phyloP scores from a whole-genome alignment of 2,113 vertebrate genomes.

The Coptodon bakossiorum region DNA sequence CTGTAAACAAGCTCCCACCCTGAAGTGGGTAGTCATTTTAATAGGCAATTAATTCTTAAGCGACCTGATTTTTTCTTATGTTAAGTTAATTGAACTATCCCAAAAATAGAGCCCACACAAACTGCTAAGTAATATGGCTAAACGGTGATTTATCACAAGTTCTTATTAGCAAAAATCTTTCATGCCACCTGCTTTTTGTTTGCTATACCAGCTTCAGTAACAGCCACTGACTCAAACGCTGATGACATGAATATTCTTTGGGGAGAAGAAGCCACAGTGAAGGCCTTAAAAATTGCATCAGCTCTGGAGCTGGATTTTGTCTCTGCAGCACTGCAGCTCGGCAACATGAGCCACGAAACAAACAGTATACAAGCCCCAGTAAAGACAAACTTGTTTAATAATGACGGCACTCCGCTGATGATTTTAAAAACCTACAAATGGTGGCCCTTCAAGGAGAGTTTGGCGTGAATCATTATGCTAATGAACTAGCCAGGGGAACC shows the following conservation, averaged over 20 bases:
- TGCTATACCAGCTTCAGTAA: neutral
- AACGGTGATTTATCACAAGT: conserved; percentile 34
- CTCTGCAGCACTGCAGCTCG: neutral
- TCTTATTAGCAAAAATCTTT: conserved; percentile 32
- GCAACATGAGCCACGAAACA: neutral
- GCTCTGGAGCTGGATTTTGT: neutral
- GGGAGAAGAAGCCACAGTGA: neutral
- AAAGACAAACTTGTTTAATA: conserved; percentile 40
- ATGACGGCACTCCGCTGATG: conserved; percentile 35
- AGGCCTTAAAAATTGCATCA: neutral
- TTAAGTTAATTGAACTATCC: conserved; percentile 59
- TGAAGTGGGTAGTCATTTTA: conserved; percentile 55
- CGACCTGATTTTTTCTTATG: conserved; percentile 41
- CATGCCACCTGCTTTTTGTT: neutral
- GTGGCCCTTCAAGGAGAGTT: conserved; percentile 60
- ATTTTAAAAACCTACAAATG: conserved; percentile 62
- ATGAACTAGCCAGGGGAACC: conserved; percentile 68
- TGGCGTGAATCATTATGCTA: conserved; percentile 71
- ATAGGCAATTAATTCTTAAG: conserved; percentile 64
- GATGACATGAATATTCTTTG: conserved; percentile 21
- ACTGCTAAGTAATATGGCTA: conserved; percentile 28
- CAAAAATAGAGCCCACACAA: conserved; percentile 49
- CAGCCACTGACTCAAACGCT: conserved; percentile 11
- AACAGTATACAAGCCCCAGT: neutral
- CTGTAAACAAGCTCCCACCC: conserved; percentile 56